These are phyloP conservation scores for Vespertilio murinus DNA, from an alignment of 2,797 vertebrate genomes.

Conservation along the genomic window DNA sequence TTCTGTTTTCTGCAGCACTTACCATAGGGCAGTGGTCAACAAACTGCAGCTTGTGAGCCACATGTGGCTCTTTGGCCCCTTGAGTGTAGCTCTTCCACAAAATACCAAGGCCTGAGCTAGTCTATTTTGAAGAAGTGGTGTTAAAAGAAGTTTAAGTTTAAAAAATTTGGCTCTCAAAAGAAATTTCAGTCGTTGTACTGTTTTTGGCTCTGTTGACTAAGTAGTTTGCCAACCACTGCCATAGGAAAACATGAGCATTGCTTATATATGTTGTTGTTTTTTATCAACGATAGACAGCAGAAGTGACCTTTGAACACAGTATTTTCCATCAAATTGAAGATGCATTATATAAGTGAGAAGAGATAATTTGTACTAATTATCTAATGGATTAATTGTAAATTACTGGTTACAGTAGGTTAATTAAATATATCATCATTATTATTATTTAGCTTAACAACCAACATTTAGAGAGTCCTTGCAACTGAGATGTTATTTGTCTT, in stretches of 20 bases:
- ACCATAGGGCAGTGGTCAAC: neutral
- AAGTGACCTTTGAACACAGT: neutral
- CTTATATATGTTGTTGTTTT: neutral
- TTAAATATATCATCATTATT: neutral
- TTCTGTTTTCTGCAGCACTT: neutral
- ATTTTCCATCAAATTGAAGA: neutral
- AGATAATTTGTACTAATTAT: neutral
- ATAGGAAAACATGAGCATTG: neutral
- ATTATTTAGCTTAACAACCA: slow-evolving; percentile 17
- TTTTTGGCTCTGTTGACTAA: too few relatives aligned
- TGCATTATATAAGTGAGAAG: neutral
- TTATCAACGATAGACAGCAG: neutral
- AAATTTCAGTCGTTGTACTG: too few relatives aligned
- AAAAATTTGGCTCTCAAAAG: too few relatives aligned
- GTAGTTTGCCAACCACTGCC: too few relatives aligned
- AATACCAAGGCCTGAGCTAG: too few relatives aligned
- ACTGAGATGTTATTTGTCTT: slow-evolving; percentile 21
- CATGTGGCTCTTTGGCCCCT: too few relatives aligned
- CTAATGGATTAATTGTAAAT: slow-evolving; percentile 3
- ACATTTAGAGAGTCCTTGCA: neutral
- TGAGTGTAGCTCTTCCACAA: too few relatives aligned
- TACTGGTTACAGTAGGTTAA: neutral
- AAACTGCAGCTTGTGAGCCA: too few relatives aligned
- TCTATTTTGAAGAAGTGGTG: too few relatives aligned
- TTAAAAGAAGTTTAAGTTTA: too few relatives aligned